phyloP scores from a whole-genome alignment of 1,140 invertebrate species.

The Octopus bimaculoides region DNA sequence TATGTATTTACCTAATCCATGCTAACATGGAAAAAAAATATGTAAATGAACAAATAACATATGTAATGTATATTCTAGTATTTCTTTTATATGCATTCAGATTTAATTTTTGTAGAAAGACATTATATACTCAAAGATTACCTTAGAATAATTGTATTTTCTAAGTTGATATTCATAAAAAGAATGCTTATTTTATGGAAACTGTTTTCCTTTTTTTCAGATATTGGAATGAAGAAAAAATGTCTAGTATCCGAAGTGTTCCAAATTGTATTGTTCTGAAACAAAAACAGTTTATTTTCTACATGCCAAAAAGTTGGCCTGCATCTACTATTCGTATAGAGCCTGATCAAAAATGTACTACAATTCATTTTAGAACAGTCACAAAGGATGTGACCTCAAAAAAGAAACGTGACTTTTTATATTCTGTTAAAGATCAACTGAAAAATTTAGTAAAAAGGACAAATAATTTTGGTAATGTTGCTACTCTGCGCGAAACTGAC shows the following conservation, averaged over 20 bases:
- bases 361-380: background rate
- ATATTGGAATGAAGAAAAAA: background rate
- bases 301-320: background rate
- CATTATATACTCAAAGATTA: no score
- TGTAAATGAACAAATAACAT: no score
- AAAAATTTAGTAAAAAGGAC: background rate
- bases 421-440: background rate
- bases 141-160: no score
- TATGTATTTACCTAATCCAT: no score
- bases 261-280: background rate
- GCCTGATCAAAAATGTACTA: background rate
- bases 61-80: no score
- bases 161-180: no score
- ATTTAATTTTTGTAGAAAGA: no score
- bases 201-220: no score
- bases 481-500: background rate
- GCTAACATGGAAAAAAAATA: no score
- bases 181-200: no score
- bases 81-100: no score
- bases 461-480: background rate
- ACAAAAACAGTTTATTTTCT: background rate
- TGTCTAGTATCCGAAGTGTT: background rate
- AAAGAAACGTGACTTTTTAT: constrained; percentile 6
- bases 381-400: background rate
- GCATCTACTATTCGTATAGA: background rate